Base-by-base conservation (phyloP, 2,113 vertebrate genomes). In the Xiphorhynchus elegans region DNA sequence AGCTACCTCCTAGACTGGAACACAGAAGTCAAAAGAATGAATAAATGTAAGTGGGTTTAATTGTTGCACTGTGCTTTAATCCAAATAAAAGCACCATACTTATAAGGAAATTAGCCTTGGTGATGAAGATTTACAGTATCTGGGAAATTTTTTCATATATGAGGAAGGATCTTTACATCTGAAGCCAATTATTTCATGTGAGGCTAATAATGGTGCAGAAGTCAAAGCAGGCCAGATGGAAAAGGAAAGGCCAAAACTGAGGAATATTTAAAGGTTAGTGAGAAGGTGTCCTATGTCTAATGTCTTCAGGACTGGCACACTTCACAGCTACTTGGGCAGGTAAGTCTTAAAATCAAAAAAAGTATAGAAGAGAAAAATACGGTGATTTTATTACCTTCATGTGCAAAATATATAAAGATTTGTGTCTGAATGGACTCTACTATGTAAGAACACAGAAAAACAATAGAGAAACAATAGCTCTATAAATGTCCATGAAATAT, bases 41-140 rank as follows among this genome's bases (percentile, higher is more conserved):
- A 83, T 67, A 94, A 90, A 86, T 58, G 1, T 44, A 87, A 95
- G 15, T 47, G 52, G 29, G 74, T 96, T 89, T 91, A 89, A 88
- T 59, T 5, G 3, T 17, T 53, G 29, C n/a, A 80, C 63, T 64
- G 17, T 55, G 12, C 26, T 74, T 93, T 87, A 84, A 87, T 75
- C 42, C 62, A 84, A 94, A 91, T 9, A 96, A 70, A 94, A 84
- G 21, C 40, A 84, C 25, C 31, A 35, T 47, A 55, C 12, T 76
- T 83, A 53, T 13, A 77, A 84, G 59, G 5, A 39, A 93, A 93
- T 68, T 75, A 88, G 66, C 23, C 39, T 69, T 44, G 20, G 28
- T 80, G 78, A 81, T 76, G 60, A 82, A 70, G 64, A 60, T 69
- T 87, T 91, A 81, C 68, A 46, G 59, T 47, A 90, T 80, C 37